Evolutionary conservation across 2,888 invertebrate species (phyloP).

Genomic region (Conchocele bisecta): DNA sequence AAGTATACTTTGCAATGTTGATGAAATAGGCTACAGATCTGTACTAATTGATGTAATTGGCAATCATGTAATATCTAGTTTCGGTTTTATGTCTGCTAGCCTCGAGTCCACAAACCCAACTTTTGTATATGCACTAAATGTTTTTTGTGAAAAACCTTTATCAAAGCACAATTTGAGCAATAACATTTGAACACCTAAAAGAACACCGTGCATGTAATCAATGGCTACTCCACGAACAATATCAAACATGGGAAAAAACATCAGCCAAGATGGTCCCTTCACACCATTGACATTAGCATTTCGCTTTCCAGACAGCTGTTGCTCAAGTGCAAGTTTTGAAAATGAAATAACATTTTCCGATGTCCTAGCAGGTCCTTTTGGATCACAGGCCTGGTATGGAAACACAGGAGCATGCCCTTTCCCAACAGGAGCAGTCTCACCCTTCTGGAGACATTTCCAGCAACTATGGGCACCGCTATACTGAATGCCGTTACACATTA

Average conservation of each 20-base stretch:
- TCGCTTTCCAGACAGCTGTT: background rate
- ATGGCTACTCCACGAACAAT: slow-evolving; percentile 32
- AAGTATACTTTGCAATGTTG: too few relatives aligned
- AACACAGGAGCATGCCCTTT: slow-evolving; percentile 37
- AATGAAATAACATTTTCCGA: slow-evolving; percentile 13
- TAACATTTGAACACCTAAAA: slow-evolving; percentile 46
- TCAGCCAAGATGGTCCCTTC: slow-evolving; percentile 45
- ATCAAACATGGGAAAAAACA: slow-evolving; percentile 24
- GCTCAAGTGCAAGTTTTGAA: slow-evolving; percentile 8
- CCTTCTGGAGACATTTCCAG: slow-evolving; percentile 39
- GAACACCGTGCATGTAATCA: slow-evolving; percentile 57
- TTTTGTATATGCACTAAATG: slow-evolving; percentile 26
- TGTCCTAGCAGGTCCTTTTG: slow-evolving; percentile 35
- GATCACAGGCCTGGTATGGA: slow-evolving; percentile 21
- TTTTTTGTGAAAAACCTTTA: background rate
- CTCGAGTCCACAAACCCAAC: slow-evolving; percentile 19
- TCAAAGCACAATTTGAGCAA: slow-evolving; percentile 46
- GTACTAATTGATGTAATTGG: slow-evolving; percentile 27
- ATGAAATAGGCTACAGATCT: too few relatives aligned
- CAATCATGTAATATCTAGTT: slow-evolving; percentile 31
- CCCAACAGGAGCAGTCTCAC: slow-evolving; percentile 11
- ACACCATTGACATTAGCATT: slow-evolving; percentile 21
- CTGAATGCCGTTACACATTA: slow-evolving; percentile 41
- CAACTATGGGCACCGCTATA: slow-evolving; percentile 40
- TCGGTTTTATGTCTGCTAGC: slow-evolving; percentile 31